Conservation (phyloP, 2,113 vertebrate species). For the Pyrgilauda ruficollis region DNA sequence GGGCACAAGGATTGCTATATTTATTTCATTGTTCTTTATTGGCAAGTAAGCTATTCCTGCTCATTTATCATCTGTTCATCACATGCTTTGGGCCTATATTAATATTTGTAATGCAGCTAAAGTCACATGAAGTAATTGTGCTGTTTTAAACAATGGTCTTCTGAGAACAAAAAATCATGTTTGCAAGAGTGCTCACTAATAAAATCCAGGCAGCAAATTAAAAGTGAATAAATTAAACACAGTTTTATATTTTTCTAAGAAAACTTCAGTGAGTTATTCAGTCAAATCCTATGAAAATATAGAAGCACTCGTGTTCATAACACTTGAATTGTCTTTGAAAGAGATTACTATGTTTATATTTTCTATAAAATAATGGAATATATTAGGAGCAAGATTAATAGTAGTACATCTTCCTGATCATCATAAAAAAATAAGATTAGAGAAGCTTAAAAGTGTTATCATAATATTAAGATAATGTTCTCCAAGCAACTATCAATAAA, state of each 20-base stretch:
- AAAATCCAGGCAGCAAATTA: not conserved
- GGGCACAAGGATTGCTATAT: not conserved
- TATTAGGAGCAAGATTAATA: not conserved
- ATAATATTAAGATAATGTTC: not conserved
- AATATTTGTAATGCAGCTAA: not conserved
- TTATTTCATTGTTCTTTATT: slow-evolving; percentile 9
- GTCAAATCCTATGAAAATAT: not conserved
- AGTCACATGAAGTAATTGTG: slow-evolving; percentile 14
- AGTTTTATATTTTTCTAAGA: not conserved
- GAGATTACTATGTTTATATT: not conserved
- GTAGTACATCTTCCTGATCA: not conserved
- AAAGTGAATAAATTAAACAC: not conserved
- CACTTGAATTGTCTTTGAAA: not conserved
- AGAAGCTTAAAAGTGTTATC: not conserved
- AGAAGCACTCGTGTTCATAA: not conserved
- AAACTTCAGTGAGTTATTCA: not conserved
- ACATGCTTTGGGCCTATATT: not conserved
- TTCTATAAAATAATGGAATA: not conserved
- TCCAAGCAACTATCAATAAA: not conserved
- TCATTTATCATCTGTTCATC: slow-evolving; percentile 8
- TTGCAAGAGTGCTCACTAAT: not conserved
- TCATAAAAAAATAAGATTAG: not conserved
- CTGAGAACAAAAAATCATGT: not conserved
- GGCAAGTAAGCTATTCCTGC: not conserved
- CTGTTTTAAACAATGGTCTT: not conserved